These are phyloP conservation scores for Galeopsomyia nigrocyanea DNA, from an alignment of 2,888 invertebrate species.

Conservation along the genomic window DNA sequence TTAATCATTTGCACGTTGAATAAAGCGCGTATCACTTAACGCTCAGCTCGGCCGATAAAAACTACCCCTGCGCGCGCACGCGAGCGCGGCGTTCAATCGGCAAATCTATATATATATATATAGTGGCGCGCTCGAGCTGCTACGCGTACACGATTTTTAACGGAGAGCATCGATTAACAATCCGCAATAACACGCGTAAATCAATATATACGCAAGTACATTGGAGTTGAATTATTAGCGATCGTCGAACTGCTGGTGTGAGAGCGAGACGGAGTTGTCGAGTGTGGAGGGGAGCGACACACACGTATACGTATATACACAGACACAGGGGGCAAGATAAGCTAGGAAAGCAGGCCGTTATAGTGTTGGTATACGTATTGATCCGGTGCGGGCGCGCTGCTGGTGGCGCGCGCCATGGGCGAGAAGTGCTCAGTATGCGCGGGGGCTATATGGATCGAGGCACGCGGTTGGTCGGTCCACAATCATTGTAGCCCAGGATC, in stretches of 20 bases:
- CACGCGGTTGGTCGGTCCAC: conserved; percentile 42
- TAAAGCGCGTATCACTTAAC: background rate
- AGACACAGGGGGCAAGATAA: conserved; percentile 31
- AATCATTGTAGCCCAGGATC: conserved; percentile 32
- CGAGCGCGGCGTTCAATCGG: background rate
- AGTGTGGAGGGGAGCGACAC: background rate
- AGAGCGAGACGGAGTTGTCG: too few species aligned
- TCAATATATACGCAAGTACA: conserved; percentile 17
- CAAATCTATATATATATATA: background rate
- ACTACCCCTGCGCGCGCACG: background rate
- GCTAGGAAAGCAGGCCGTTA: conserved; percentile 19
- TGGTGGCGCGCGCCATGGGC: background rate
- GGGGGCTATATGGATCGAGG: conserved; percentile 14
- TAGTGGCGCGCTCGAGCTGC: background rate
- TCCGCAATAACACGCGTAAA: conserved; percentile 40
- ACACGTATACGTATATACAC: background rate
- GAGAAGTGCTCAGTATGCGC: background rate
- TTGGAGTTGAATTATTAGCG: conserved; percentile 41
- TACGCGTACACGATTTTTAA: conserved; percentile 35
- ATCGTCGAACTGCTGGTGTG: conserved; percentile 15
- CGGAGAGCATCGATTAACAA: conserved; percentile 30
- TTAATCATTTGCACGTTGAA: conserved; percentile 1
- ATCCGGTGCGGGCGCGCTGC: conserved; percentile 34
- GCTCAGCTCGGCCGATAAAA: conserved; percentile 1
- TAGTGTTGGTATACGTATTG: conserved; percentile 46